Evolutionary conservation across 2,113 vertebrate species (phyloP).

Genomic region (Butorides virescens): DNA sequence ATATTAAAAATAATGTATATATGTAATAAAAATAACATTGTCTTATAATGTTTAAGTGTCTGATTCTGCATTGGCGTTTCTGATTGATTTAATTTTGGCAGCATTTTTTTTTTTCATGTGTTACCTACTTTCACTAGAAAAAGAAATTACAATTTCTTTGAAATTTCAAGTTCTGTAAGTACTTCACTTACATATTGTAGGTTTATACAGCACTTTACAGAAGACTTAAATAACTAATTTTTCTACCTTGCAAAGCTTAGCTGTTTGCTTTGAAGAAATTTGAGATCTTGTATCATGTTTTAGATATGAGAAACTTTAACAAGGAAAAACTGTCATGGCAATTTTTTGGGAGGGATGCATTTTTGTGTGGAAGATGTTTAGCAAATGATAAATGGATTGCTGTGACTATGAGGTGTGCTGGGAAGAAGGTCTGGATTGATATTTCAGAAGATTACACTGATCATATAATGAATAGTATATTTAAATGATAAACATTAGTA

Average conservation of each 20-base stretch:
- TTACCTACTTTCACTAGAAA: neutral
- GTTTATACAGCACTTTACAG: neutral
- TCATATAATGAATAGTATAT: neutral
- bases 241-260: neutral
- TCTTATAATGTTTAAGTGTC: neutral
- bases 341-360: neutral
- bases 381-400: neutral
- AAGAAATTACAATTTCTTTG: neutral
- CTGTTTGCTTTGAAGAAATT: neutral
- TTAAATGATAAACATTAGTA: neutral
- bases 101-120: neutral
- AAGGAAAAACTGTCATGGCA: neutral
- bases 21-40: neutral
- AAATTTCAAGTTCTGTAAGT: neutral
- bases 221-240: neutral
- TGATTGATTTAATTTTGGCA: neutral
- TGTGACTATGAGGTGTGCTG: neutral
- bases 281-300: neutral
- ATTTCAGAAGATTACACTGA: neutral
- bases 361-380: neutral
- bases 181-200: neutral
- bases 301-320: neutral
- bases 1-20: neutral
- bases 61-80: neutral
- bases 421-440: neutral